A percentile compares a stretch with the other conserved stretches of the same genome.
These are phyloP conservation scores for Lampropteryx suffumata DNA, from an alignment of 2,888 invertebrate species.

Conservation along the genomic window DNA sequence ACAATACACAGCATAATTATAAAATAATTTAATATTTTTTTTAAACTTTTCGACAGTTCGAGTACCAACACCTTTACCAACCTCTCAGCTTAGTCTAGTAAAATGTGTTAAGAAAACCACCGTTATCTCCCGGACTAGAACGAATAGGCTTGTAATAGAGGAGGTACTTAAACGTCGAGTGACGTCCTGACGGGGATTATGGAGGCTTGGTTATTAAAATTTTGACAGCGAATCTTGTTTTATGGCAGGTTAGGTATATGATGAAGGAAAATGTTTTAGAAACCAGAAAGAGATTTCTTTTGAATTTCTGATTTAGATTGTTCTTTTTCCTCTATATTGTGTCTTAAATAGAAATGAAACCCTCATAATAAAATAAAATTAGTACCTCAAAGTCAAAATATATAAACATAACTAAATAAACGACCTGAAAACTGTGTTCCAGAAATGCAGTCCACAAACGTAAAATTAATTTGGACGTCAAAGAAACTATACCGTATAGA, in stretches of 20 bases:
- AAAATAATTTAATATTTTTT: too few species aligned
- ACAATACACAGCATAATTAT: too few species aligned
- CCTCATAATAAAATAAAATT: too few species aligned
- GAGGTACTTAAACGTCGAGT: slow-evolving; percentile 31
- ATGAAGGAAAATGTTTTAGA: not conserved
- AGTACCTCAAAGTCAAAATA: too few species aligned
- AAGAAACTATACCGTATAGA: slow-evolving; percentile 23
- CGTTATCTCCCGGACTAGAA: slow-evolving; percentile 5
- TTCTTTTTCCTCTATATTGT: too few species aligned
- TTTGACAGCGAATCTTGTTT: slow-evolving; percentile 19
- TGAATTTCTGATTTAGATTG: too few species aligned
- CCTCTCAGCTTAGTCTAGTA: not conserved
- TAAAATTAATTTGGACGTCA: slow-evolving; percentile 25
- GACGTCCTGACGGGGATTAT: slow-evolving; percentile 26
- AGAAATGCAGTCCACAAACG: slow-evolving; percentile 3
- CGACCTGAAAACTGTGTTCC: slow-evolving; percentile 7
- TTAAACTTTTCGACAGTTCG: too few species aligned
- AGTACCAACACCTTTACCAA: not conserved
- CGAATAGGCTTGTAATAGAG: slow-evolving; percentile 30
- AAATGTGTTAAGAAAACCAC: not conserved
- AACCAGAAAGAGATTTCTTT: not conserved
- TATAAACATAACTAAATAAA: too few species aligned
- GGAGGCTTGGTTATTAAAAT: slow-evolving; percentile 22
- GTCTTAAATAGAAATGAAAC: too few species aligned
- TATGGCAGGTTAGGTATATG: slow-evolving; percentile 7